Evolutionary conservation across 2,888 invertebrate species (phyloP).

Genomic region (Macaria notata): DNA sequence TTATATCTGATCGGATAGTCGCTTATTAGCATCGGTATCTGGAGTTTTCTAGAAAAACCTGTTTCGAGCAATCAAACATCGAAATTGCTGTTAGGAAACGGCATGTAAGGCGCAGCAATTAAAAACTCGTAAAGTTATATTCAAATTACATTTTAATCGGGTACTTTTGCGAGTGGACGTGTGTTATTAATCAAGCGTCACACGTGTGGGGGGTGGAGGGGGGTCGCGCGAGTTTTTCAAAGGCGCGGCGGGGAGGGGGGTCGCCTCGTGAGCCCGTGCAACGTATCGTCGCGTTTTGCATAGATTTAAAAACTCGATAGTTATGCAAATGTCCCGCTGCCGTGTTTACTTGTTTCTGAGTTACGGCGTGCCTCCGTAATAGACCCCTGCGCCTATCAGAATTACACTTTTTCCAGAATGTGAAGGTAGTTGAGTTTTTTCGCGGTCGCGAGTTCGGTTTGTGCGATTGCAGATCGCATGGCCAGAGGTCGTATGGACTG

Average conservation of each 20-base stretch:
- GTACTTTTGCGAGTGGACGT: constrained; percentile 44
- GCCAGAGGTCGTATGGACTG: constrained; percentile 46
- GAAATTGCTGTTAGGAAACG: constrained; percentile 6
- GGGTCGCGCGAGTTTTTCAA: constrained; percentile 67
- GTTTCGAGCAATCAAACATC: constrained; percentile 14
- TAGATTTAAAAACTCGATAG: constrained; percentile 82
- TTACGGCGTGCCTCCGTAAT: constrained; percentile 74
- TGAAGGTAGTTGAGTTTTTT: constrained; percentile 23
- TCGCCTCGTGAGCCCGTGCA: constrained; percentile 67
- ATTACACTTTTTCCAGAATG: constrained; percentile 61
- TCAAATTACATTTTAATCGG: constrained; percentile 54
- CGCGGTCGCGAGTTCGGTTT: constrained; percentile 42
- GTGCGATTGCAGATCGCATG: constrained; percentile 61
- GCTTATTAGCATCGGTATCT: constrained; percentile 12
- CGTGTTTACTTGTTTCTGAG: constrained; percentile 79
- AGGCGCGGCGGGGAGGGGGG: constrained; percentile 54
- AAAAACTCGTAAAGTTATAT: constrained; percentile 36
- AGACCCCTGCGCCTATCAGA: constrained; percentile 68
- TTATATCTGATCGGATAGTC: constrained; percentile 16
- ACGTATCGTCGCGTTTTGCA: constrained; percentile 80
- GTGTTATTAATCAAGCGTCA: constrained; percentile 64
- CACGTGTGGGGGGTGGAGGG: constrained; percentile 40
- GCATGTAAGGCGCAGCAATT: constrained; percentile 20
- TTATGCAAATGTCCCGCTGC: constrained; percentile 74
- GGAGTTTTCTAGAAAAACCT: constrained; percentile 16